Evolutionary conservation across 1,140 invertebrate genomes (phyloP), one percentile per base, ranked within the genome.

Genomic region (Dreissena rostriformis): DNA sequence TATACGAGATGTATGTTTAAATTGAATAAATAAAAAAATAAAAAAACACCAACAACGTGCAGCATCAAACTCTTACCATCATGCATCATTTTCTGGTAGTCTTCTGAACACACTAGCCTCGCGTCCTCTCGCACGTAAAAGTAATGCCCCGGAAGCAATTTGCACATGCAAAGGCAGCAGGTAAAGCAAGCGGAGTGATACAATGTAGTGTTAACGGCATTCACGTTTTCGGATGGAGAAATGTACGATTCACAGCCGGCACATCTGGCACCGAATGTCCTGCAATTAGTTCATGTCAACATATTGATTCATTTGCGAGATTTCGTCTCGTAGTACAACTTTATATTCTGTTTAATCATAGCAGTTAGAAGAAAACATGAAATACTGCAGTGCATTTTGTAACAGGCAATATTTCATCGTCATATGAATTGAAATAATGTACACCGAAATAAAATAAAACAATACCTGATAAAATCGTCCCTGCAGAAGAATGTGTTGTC

Each of bases 41-140:
- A 39, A 39, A 39, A 39, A 5, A 39, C 2, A 39, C 39, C 2
- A 5, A 8, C 39, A 39, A 5, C 2, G 39, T 39, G 39, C 39
- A 39, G 39, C 39, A 39, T 2, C 39, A 39, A 39, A 39, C 39
- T 39, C 71, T 52, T 49, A 73, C 71, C 71, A 49, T 39, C 51
- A 2, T 49, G 14, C 49, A 73, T 26, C 15, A 29, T 53, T 8
- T 26, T 66, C 49, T 75, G 71, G 29, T 82, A 82, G 28, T 82
- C 80, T 6, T n/a, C 0, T 1, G 71, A 74, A 49, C 80, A 82
- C 12, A 82, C 24, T 11, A 82, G 63, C 53, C 73, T 82, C 19
- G 57, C 80, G 55, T 82, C 80, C 24, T 82, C 80, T n/a, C 57
- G 53, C 80, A 75, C 12, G 63, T 82, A 82, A 28, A 82, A 63